Base-by-base conservation (phyloP, 2,888 invertebrate species). In the Listrodromus nycthemerus region DNA sequence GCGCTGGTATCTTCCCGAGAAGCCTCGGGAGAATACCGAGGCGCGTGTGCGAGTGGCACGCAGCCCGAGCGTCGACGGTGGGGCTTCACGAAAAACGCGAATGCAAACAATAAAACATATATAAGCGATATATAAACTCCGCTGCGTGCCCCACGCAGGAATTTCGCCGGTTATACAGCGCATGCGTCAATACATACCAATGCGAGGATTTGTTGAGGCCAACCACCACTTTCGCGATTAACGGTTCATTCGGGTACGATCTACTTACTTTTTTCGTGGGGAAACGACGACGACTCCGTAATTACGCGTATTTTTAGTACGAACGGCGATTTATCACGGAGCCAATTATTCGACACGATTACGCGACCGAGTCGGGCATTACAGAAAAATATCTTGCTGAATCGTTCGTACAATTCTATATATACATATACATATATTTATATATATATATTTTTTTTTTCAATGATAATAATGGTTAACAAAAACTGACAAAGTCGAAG, bases 61-160 rank as follows among this genome's bases (percentile, higher is more conserved):
- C 24, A 55, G 55, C 24, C 24, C 55, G 10, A 21, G 24, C 37
- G 37, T 8, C 37, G 61, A 16, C 10, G 6, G 61, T 61, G 61
- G 61, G 30, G 61, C 16, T 61, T 74, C 50, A 30, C 67, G 74
- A 67, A 55, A 77, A 78, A 78, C 67, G 78, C 78, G 78, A 78
- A 73, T 82, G 78, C 82, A 82, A 82, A 78, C 82, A 78, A 74
- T 63, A 65, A 80, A 71, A 76, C 21, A 67, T 67, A 45, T 76
- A 21, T 24, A 55, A 10, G 45, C 58, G 65, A 52, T 66, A 70
- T 48, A 45, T n/a, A 5, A 37, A 21, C 67, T 58, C 69, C 8
- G 79, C 70, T 37, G 58, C 33, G 52, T 52, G 50, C 50, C 33
- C 6, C 61, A 70, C 70, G 52, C 52, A 79, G 71, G 75, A 83